Evolutionary conservation across 2,888 invertebrate species (phyloP).

Genomic region (Alloscopus bannaensis): DNA sequence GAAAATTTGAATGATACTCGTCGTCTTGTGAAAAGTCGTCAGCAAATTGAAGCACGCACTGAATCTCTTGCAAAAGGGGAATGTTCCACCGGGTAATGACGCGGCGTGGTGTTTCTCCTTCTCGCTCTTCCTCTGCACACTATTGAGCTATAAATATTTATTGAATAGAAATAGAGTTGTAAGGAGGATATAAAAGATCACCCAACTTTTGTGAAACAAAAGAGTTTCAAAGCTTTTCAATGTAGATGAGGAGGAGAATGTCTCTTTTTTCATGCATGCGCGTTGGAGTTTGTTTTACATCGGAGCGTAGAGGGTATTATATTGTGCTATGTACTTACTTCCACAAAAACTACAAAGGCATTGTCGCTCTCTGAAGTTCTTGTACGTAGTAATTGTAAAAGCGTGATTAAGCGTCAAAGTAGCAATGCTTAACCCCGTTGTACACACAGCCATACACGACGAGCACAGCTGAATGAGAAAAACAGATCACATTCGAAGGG

Average conservation of each 20-base stretch:
- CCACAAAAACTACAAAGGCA: too few relatives aligned
- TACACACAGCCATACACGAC: constrained; percentile 25
- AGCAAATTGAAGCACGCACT: constrained; percentile 14
- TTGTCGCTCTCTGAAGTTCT: too few relatives aligned
- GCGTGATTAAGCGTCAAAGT: constrained; percentile 39
- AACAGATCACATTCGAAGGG: constrained; percentile 60
- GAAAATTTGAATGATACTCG: too few relatives aligned
- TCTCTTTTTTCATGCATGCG: background rate
- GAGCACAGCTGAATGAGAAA: constrained; percentile 53
- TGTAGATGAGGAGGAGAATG: too few relatives aligned
- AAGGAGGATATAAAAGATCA: too few relatives aligned
- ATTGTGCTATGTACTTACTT: background rate
- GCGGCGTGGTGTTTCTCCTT: constrained; percentile 29
- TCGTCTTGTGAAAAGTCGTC: too few relatives aligned
- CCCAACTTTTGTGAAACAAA: constrained; percentile 20
- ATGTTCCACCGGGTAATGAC: constrained; percentile 57
- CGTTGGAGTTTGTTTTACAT: background rate
- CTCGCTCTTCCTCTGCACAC: constrained; percentile 39
- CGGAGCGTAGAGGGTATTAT: too few relatives aligned
- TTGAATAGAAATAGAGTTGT: constrained; percentile 34
- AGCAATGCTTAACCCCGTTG: constrained; percentile 25
- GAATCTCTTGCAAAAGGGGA: constrained; percentile 29
- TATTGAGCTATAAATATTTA: constrained; percentile 50
- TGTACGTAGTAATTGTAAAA: too few relatives aligned
- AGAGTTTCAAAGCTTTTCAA: constrained; percentile 7